Evolutionary conservation across 1,140 invertebrate species (phyloP).

Genomic region (Sweltsa coloradensis): DNA sequence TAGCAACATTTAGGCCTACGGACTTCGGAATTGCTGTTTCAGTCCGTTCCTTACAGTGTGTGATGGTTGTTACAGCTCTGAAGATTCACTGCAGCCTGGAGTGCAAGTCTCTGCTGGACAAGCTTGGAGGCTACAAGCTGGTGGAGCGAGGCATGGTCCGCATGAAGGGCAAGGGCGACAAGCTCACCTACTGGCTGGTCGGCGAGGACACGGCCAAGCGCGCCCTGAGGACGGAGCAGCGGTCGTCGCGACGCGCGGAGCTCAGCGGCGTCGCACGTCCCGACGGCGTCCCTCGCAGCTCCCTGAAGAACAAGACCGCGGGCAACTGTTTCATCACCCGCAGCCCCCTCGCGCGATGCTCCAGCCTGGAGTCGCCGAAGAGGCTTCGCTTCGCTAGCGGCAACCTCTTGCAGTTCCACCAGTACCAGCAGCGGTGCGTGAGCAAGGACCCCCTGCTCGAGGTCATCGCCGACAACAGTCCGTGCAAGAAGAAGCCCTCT

Average conservation of each 20-base stretch:
- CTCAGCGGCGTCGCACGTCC: neutral
- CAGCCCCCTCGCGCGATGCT: no score
- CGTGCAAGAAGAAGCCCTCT: slow-evolving; percentile 26
- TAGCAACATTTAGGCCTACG: no score
- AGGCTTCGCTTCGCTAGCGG: slow-evolving; percentile 61
- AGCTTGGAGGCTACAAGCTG: slow-evolving; percentile 64
- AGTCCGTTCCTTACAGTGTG: no score
- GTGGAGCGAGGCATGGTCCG: slow-evolving; percentile 64
- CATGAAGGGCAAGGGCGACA: slow-evolving; percentile 80
- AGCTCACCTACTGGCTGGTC: slow-evolving; percentile 75
- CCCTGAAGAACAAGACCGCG: slow-evolving; percentile 33
- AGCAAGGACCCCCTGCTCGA: slow-evolving; percentile 29
- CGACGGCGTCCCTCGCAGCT: slow-evolving; percentile 42
- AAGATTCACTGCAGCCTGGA: slow-evolving; percentile 75
- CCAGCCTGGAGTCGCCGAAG: slow-evolving; percentile 68
- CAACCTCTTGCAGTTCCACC: slow-evolving; percentile 47
- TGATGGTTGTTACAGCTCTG: slow-evolving; percentile 39
- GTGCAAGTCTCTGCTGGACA: slow-evolving; percentile 57
- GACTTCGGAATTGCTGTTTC: no score
- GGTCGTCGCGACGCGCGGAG: neutral
- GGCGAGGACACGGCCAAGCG: slow-evolving; percentile 53
- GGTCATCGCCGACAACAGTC: slow-evolving; percentile 34
- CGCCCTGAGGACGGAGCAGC: slow-evolving; percentile 34
- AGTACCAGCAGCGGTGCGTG: no score
- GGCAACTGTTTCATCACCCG: neutral